These are phyloP conservation scores for cattle (Bos taurus) DNA, from an alignment of 2,113 vertebrate genomes.

Conservation along the genomic window ARS-UCD2.0 NC_037338.1:77463001-77463500, in stretches of 20 bases:
- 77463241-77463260: background rate
- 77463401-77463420: no score
- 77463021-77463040: background rate
- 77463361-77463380: no score
- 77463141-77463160: background rate
- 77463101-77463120: background rate
- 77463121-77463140: background rate
- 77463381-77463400: no score
- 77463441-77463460: no score
- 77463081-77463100: background rate
- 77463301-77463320: background rate
- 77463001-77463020: background rate
- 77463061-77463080: background rate
- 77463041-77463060: background rate
- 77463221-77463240: background rate
- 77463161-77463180: background rate
- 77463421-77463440: no score
- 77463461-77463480: no score
- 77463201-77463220: background rate
- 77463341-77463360: no score
- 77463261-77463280: background rate
- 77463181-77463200: background rate
- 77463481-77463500: no score
- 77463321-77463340: background rate
- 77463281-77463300: background rate